Conservation (phyloP, 2,888 invertebrate species). For the Drosophila infuscata region DNA sequence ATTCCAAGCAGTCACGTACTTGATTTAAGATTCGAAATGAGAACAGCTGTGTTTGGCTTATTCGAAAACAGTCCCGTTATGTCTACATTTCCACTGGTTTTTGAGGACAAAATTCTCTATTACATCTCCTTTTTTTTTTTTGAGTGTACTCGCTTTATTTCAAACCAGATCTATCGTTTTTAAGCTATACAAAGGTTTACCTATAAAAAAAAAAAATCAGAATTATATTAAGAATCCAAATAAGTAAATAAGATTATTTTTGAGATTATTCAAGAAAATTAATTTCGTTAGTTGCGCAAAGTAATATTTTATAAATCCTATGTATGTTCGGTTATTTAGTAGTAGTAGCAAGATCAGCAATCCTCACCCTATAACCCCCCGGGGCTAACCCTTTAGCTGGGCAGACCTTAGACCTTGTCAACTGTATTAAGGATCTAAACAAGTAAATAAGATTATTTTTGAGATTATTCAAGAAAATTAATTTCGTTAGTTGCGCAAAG, state of each 20-base stretch:
- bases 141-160: not conserved
- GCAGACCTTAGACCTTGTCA: conserved; percentile 33
- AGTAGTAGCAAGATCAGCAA: conserved; percentile 4
- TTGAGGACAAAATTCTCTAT: not conserved
- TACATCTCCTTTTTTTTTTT: not conserved
- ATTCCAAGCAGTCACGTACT: not conserved
- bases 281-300: not conserved
- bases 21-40: not conserved
- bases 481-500: not conserved
- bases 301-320: not conserved
- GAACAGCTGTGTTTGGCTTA: not conserved
- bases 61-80: not conserved
- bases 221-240: not conserved
- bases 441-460: not conserved
- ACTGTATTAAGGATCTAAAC: not conserved
- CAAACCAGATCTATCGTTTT: not conserved
- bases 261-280: not conserved
- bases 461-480: not conserved
- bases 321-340: not conserved
- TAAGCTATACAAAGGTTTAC: not conserved
- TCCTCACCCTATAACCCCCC: not conserved
- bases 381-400: not conserved
- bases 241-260: not conserved
- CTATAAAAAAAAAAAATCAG: not conserved
- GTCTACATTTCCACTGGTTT: not conserved